A percentile compares a stretch with the other conserved stretches of the same genome.
Evolutionary conservation across 2,888 invertebrate genomes (phyloP).

Genomic region (Rhagonycha lutea): DNA sequence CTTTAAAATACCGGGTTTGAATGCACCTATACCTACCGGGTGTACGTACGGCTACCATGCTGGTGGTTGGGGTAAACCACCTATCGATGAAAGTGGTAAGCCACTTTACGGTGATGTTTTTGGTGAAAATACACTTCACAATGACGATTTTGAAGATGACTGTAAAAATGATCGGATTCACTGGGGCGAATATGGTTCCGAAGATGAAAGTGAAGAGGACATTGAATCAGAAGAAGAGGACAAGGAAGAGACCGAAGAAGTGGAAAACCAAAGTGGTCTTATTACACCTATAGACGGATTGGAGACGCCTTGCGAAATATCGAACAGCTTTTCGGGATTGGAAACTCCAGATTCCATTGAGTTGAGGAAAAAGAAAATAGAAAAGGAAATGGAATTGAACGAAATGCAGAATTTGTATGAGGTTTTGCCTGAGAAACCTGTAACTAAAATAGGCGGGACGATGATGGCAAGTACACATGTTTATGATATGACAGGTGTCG

Average conservation of each 20-base stretch:
- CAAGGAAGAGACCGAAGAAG: constrained; percentile 64
- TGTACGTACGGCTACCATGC: constrained; percentile 99
- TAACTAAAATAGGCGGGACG: constrained; percentile 82
- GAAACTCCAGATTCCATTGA: constrained; percentile 99
- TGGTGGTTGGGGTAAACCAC: constrained; percentile 99
- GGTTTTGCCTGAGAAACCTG: constrained; percentile 91
- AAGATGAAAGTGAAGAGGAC: constrained; percentile 73
- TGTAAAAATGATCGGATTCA: constrained; percentile 89
- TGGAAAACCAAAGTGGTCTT: constrained; percentile 77
- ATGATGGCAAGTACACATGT: constrained; percentile 99
- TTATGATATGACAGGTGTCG: constrained; percentile 85
- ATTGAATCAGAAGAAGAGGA: constrained; percentile 60
- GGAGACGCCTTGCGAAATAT: constrained; percentile 90
- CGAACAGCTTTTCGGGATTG: constrained; percentile 89
- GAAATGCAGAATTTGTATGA: constrained; percentile 96
- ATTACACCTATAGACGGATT: constrained; percentile 93
- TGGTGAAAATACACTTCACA: constrained; percentile 76
- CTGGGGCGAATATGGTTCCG: constrained; percentile 97
- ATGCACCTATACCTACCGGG: constrained; percentile 96
- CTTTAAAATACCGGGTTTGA: constrained; percentile 94
- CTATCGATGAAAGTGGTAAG: constrained; percentile 96
- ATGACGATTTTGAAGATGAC: constrained; percentile 74
- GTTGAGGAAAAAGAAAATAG: constrained; percentile 93
- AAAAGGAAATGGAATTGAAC: constrained; percentile 88
- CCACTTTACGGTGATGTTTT: constrained; percentile 99